Evolutionary conservation across 2,888 invertebrate genomes (phyloP), one percentile per base, ranked within the genome.

Genomic region (Parnassius orleans): DNA sequence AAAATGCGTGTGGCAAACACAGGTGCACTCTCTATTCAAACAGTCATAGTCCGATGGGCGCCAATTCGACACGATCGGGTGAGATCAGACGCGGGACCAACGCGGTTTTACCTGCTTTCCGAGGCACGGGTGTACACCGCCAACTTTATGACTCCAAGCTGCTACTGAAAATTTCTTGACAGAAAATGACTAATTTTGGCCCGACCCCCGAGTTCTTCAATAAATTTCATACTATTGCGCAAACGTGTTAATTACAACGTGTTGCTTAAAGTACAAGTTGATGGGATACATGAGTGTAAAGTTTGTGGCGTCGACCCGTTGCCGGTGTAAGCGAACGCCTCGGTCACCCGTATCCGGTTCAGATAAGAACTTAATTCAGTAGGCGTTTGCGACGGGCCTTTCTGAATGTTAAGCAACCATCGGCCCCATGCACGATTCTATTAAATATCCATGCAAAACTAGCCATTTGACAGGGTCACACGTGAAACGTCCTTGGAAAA

Each of bases 291-390:
- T 15, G 44, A 44, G 47, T 24, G 54, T 43, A 47, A 48, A 15
- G 57, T 43, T 44, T 7, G 48, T 24, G 42, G 46, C 58, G 55
- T 44, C 58, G 54, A 63, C 55, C 58, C 44, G 63, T 59, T 55
- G 47, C 41, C 61, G 50, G 12, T 42, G 52, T 51, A 46, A 59
- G 43, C 14, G 51, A 57, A 58, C 54, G 54, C 53, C 43, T 58
- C 54, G 54, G 48, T 48, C 53, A 51, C 15, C 55, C 42, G 59
- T 60, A 59, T 63, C 63, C 63, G 63, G 59, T 60, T 63, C 63
- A 56, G 52, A 42, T 55, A 44, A 44, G 51, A 55, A 47, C 33
- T 59, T 52, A 43, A 63, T 63, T 63, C 63, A 52, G 59, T 33
- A 42, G 42, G 59, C 63, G 59, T 63, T 46, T 42, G 42, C 55